Base-by-base conservation (phyloP, 2,113 vertebrate species). In the Anhinga rufa region DNA sequence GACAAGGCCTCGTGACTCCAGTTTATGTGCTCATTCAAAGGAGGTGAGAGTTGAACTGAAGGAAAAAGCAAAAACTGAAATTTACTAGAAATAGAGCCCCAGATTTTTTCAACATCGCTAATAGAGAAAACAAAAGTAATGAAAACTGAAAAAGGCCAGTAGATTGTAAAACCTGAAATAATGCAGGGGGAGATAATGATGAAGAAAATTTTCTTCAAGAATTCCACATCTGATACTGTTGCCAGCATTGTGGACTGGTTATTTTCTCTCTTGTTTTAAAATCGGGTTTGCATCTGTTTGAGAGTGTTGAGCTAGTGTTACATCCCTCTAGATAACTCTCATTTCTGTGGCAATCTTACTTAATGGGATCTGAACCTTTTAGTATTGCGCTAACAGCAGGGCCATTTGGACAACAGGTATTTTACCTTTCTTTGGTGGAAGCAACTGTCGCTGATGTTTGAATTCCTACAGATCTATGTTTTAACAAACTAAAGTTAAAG, bases 391-490 rank as follows among this genome's bases (percentile, higher is more conserved):
- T 60, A 5, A 15, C 81, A 32, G 18, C 40, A 61, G 36, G 38
- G 36, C 36, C 6, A 3, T 82, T 71, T 34, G 84, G 42, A 12
- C 34, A 62, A 19, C 28, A 83, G n/a, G 6, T 49, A 52, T 32
- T 66, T 66, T 21, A 13, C 21, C 17, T 82, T 31, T 26, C 52
- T 72, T 29, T 18, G 16, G 6, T 48, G 42, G 13, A 28, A 57
- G 40, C 40, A 69, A 3, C 49, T 25, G 21, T 25, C 12, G 1
- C 12, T 1, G 1, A 2, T n/a, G 0, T 15, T 84, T 65, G 38
- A 40, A 60, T 88, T 80, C n/a, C 57, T 83, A 2, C 28, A 52
- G 6, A 19, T 74, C 36, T 42, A 1, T 55, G 9, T 74, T 79
- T 82, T 40, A 86, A 31, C 57, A 75, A 88, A 49, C 11, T 34